These are phyloP conservation scores for Mesocentrotus franciscanus DNA, from an alignment of 53 echinoderm and acorn worm genomes.

Conservation along the genomic window DNA sequence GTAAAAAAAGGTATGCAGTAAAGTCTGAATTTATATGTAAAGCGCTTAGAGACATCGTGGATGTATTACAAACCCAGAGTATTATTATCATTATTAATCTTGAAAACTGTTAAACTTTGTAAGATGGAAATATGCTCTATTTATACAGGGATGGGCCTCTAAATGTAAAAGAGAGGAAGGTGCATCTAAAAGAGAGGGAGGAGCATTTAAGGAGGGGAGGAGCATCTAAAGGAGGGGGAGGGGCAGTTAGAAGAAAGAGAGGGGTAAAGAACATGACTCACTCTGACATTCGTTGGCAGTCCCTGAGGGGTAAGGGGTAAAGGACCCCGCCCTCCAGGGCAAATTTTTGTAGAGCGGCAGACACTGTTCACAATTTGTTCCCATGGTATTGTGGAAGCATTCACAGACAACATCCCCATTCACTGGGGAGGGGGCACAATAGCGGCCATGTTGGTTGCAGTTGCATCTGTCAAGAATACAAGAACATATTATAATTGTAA, in stretches of 20 bases:
- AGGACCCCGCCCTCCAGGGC: conserved; percentile 84
- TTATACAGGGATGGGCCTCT: too few species aligned
- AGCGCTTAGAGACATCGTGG: too few species aligned
- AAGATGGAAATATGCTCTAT: too few species aligned
- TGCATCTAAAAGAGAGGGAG: too few species aligned
- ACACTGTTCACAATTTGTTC: conserved; percentile 87
- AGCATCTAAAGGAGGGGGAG: background rate
- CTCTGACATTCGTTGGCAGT: conserved; percentile 95
- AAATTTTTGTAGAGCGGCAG: conserved; percentile 92
- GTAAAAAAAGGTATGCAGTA: too few species aligned
- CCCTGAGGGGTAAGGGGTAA: conserved; percentile 77
- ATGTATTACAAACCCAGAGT: too few species aligned
- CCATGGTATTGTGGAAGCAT: conserved; percentile 97
- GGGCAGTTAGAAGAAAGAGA: background rate
- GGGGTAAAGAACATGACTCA: conserved; percentile 53
- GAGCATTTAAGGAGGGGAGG: background rate
- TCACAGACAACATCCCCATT: conserved; percentile 74
- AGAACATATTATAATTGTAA: background rate
- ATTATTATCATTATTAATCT: too few species aligned
- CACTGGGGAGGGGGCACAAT: conserved; percentile 64
- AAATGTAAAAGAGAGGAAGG: too few species aligned
- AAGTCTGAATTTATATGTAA: too few species aligned
- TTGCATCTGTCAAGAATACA: conserved; percentile 78
- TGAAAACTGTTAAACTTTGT: too few species aligned
- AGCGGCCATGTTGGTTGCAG: conserved; percentile 88